Percentiles rank a stretch among this genome's conserved stretches.
These are phyloP conservation scores for Psittacara wagleri DNA, from an alignment of 2,113 vertebrate species.

Conservation along the genomic window DNA sequence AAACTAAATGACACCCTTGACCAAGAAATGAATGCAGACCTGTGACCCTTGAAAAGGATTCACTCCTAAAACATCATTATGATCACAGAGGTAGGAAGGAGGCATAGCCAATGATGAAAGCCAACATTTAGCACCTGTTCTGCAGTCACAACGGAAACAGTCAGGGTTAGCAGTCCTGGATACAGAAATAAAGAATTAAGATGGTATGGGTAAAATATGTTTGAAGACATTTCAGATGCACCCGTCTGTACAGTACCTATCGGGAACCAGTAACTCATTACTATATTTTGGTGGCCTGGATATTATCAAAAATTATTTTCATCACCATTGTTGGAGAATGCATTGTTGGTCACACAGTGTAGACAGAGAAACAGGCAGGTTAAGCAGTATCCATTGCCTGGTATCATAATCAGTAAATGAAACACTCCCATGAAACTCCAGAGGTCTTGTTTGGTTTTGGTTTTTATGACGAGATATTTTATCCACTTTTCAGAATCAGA, in stretches of 20 bases:
- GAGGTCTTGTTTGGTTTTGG: neutral
- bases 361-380: neutral
- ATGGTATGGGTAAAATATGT: neutral
- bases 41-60: accelerated
- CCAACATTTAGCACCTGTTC: neutral
- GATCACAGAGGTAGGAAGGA: neutral
- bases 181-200: neutral
- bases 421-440: neutral
- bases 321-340: neutral
- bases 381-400: neutral
- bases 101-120: neutral
- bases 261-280: neutral
- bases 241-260: neutral
- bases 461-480: neutral
- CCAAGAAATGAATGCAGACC: neutral
- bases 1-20: neutral
- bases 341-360: neutral
- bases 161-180: neutral
- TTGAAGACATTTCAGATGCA: neutral
- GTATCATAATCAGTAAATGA: neutral
- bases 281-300: neutral
- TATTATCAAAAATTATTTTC: neutral
- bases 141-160: accelerated
- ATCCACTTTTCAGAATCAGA: neutral
- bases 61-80: neutral